These are phyloP conservation scores for Drosophila gaucha DNA, from an alignment of 2,888 invertebrate species.

Conservation along the genomic window DNA sequence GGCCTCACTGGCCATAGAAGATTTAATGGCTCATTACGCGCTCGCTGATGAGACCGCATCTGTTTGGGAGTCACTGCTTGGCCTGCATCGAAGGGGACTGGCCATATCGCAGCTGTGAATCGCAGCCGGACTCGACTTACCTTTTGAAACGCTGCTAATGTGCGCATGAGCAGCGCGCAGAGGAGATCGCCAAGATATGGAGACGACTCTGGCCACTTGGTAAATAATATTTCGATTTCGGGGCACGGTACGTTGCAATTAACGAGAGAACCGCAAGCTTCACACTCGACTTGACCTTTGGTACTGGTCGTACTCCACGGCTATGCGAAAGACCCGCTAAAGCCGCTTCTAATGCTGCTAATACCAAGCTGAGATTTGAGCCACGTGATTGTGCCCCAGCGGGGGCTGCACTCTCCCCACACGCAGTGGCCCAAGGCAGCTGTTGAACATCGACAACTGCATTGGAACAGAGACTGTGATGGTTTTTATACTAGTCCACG, in stretches of 20 bases:
- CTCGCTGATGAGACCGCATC: constrained; percentile 56
- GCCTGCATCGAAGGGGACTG: constrained; percentile 5
- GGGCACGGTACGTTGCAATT: constrained; percentile 48
- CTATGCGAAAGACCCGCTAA: constrained; percentile 26
- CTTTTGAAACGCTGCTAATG: constrained; percentile 44
- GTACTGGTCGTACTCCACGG: constrained; percentile 1
- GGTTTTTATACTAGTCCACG: neutral
- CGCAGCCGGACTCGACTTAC: constrained; percentile 19
- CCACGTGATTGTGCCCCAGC: constrained; percentile 43
- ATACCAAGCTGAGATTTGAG: constrained; percentile 61
- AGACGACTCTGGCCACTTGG: constrained; percentile 16
- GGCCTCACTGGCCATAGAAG: neutral
- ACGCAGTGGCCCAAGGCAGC: constrained; percentile 17
- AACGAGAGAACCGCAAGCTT: constrained; percentile 51
- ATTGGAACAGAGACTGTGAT: neutral
- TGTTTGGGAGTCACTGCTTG: constrained; percentile 22
- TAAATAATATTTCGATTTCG: constrained; percentile 61
- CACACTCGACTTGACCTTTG: constrained; percentile 69
- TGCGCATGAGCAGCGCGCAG: constrained; percentile 53
- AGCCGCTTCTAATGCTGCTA: constrained; percentile 71
- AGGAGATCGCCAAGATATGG: constrained; percentile 60
- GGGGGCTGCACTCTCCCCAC: neutral
- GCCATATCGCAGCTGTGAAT: constrained; percentile 63
- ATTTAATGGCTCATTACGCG: constrained; percentile 69
- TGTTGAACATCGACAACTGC: constrained; percentile 26